Conservation (phyloP, 2,888 invertebrate genomes). For the Drosophila antonietae region DNA sequence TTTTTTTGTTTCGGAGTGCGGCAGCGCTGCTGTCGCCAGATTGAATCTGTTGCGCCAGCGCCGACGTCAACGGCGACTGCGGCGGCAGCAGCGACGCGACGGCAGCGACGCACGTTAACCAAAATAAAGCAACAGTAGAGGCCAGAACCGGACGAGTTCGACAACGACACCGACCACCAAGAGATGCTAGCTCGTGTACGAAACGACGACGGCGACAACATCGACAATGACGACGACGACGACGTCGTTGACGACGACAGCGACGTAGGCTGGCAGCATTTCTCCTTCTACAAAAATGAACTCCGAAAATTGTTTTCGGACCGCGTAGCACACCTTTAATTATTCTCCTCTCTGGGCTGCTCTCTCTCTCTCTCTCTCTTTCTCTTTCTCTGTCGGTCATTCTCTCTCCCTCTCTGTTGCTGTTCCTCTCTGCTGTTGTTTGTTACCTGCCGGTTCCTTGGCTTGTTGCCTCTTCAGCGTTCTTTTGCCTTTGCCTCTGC, state of each 20-base stretch:
- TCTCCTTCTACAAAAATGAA: slow-evolving; percentile 64
- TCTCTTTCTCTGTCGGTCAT: neutral
- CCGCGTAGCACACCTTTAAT: slow-evolving; percentile 59
- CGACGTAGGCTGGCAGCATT: slow-evolving; percentile 55
- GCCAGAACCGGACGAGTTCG: slow-evolving; percentile 71
- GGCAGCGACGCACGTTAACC: slow-evolving; percentile 70
- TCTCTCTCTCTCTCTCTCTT: slow-evolving; percentile 37
- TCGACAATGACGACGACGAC: slow-evolving; percentile 16
- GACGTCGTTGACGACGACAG: slow-evolving; percentile 28
- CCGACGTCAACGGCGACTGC: slow-evolving; percentile 21
- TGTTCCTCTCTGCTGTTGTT: slow-evolving; percentile 57
- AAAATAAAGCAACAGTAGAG: slow-evolving; percentile 78
- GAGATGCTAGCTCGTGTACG: slow-evolving; percentile 55
- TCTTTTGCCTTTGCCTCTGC: slow-evolving; percentile 33
- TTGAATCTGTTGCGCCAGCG: slow-evolving; percentile 68
- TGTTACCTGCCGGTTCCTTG: slow-evolving; percentile 46
- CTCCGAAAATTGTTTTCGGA: slow-evolving; percentile 61
- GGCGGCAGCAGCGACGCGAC: slow-evolving; percentile 33
- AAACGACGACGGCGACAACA: slow-evolving; percentile 37
- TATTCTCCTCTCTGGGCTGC: slow-evolving; percentile 41
- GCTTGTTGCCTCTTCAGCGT: slow-evolving; percentile 28
- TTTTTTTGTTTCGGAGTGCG: slow-evolving; percentile 84
- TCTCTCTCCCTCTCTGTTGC: slow-evolving; percentile 27
- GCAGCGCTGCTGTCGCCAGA: slow-evolving; percentile 57
- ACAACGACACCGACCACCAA: slow-evolving; percentile 50